Evolutionary conservation across 2,888 invertebrate genomes (phyloP), one percentile per base, ranked within the genome.

Genomic region (Elgonia sp.): DNA sequence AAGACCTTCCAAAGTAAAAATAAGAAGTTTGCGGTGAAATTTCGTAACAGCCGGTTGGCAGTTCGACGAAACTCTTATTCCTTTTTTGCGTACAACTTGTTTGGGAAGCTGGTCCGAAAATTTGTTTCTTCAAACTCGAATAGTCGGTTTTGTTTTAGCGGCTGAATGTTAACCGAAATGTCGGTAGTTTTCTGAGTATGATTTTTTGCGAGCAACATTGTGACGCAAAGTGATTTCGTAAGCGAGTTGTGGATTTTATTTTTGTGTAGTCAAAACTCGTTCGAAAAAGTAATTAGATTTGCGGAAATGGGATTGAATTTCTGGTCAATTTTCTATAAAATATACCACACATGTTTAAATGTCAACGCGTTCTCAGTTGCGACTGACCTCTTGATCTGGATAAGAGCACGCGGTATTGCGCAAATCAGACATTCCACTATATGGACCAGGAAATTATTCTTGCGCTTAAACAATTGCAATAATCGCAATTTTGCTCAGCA

Each of bases 341-440:
- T 40, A 55, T n/a, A 16, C 60, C 62, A 53, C 21, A 53, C 76
- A 63, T 70, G 87, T 37, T 87, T 87, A 87, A 84, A 87, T 87
- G 87, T 87, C 87, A 84, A 84, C 84, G 84, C 84, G 87, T 84
- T 87, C 87, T 87, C 87, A 84, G 87, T 87, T 80, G 76, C 86
- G 37, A 86, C 75, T 84, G 83, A 89, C 88, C 88, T 84, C 88
- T 89, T 86, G 86, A 89, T 84, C 86, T 75, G 86, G 81, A 89
- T 86, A 86, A 86, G 79, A 77, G 80, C 55, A 46, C 55, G 53
- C 39, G 55, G 46, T 67, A 21, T 86, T 86, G 86, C 84, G 89
- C 85, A 88, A 87, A 84, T 75, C 70, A 70, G 21, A 70, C 87
- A 70, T 82, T 82, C 77, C 73, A 63, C 0, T 39, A 18, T 20